These are phyloP conservation scores for Archaeoteleia sp. DNA, from an alignment of 2,888 invertebrate genomes.

Conservation along the genomic window DNA sequence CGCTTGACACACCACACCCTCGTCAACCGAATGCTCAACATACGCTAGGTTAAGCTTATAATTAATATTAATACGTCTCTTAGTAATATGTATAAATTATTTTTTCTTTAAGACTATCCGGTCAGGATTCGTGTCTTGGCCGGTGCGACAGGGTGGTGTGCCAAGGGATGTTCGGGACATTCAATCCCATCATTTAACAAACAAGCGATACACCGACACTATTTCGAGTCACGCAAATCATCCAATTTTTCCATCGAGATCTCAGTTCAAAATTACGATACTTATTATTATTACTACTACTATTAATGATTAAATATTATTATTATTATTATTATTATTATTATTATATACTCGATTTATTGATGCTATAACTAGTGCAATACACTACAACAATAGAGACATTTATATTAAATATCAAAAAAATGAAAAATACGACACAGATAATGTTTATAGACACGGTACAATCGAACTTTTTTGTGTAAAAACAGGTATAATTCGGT, in stretches of 20 bases:
- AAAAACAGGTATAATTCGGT: no score
- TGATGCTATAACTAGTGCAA: slow-evolving; percentile 52
- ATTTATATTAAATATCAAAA: slow-evolving; percentile 32
- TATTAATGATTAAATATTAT: slow-evolving; percentile 23
- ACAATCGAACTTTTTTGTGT: slow-evolving; percentile 60
- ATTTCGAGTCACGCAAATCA: not conserved
- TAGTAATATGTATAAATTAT: slow-evolving; percentile 69
- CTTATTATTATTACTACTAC: slow-evolving; percentile 31
- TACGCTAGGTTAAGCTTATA: slow-evolving; percentile 69
- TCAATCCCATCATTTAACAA: no score
- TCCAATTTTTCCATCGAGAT: slow-evolving; percentile 12
- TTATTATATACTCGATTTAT: slow-evolving; percentile 36
- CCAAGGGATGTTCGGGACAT: slow-evolving; percentile 24
- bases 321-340: slow-evolving; percentile 10
- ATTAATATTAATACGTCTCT: slow-evolving; percentile 38
- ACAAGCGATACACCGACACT: no score
- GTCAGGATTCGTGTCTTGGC: slow-evolving; percentile 31
- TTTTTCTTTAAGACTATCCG: slow-evolving; percentile 66
- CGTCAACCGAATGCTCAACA: slow-evolving; percentile 70
- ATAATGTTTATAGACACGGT: slow-evolving; percentile 47
- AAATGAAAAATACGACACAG: slow-evolving; percentile 31
- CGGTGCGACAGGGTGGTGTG: slow-evolving; percentile 61
- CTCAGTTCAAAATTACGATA: slow-evolving; percentile 41
- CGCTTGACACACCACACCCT: slow-evolving; percentile 50
- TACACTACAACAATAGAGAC: slow-evolving; percentile 43